Evolutionary conservation across 2,797 vertebrate species (phyloP).

Genomic region (Protosalanx chinensis): DNA sequence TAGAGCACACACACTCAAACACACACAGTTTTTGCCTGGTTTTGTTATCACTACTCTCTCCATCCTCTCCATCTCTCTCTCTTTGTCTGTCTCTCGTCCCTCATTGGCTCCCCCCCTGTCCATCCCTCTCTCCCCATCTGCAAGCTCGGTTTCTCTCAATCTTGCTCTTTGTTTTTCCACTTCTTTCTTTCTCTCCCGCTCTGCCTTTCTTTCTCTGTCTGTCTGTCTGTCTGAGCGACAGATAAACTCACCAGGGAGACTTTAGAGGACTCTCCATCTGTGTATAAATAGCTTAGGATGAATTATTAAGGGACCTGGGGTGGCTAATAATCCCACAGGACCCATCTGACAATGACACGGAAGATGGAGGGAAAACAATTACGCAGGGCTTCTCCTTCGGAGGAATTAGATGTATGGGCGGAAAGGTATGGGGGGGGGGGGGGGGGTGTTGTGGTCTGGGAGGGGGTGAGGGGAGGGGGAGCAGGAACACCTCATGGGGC

Average conservation of each 20-base stretch:
- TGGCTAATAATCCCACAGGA: conserved; percentile 81
- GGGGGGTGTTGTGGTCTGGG: conserved; percentile 11
- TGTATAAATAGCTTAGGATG: conserved; percentile 82
- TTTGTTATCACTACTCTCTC: conserved; percentile 11
- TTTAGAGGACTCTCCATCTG: conserved; percentile 80
- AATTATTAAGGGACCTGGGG: conserved; percentile 80
- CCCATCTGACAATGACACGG: conserved; percentile 79
- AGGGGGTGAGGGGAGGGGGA: not conserved
- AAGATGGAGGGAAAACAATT: conserved; percentile 83
- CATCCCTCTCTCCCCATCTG: not conserved
- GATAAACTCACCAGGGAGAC: conserved; percentile 78
- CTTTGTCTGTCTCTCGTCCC: conserved; percentile 46
- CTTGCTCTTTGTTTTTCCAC: conserved; percentile 29
- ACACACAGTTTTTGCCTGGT: conserved; percentile 36
- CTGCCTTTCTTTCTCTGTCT: conserved; percentile 45
- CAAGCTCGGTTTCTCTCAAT: conserved; percentile 14
- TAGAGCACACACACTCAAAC: conserved; percentile 8
- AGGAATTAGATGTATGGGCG: conserved; percentile 52
- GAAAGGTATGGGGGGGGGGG: not conserved
- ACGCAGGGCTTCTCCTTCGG: conserved; percentile 73
- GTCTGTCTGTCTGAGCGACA: conserved; percentile 70
- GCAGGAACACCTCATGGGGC: conserved; percentile 62
- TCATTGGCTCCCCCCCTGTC: conserved; percentile 41
- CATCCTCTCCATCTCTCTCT: not conserved
- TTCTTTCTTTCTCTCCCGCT: conserved; percentile 50